Evolutionary conservation across 1,140 invertebrate species (phyloP).

Genomic region (Frieseomelitta varia): DNA sequence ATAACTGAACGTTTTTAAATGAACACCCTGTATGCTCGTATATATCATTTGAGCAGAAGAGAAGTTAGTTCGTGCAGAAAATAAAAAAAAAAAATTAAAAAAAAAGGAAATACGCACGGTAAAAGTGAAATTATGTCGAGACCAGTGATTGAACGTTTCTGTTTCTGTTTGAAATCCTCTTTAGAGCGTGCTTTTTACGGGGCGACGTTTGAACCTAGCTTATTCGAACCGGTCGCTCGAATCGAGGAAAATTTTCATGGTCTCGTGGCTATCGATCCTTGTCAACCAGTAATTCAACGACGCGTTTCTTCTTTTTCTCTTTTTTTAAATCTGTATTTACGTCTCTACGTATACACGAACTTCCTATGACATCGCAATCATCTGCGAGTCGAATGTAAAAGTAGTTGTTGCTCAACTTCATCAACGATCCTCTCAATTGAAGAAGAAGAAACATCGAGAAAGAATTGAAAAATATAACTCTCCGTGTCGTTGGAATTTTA

Average conservation of each 20-base stretch:
- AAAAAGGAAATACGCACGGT: background rate
- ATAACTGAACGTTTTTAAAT: no score
- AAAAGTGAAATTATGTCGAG: background rate
- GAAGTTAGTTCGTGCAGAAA: background rate
- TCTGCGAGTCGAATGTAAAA: no score
- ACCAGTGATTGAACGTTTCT: background rate
- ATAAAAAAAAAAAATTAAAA: background rate
- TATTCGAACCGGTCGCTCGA: background rate
- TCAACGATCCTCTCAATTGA: no score
- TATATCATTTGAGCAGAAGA: background rate
- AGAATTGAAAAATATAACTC: no score
- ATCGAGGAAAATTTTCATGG: background rate
- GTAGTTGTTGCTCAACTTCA: no score
- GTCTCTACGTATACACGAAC: background rate
- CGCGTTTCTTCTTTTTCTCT: background rate
- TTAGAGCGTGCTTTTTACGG: background rate
- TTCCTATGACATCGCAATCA: no score
- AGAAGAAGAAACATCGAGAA: no score
- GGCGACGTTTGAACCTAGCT: background rate
- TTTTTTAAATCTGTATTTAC: background rate
- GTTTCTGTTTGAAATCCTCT: background rate
- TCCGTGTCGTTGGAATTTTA: no score
- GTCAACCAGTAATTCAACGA: background rate
- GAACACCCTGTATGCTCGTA: background rate
- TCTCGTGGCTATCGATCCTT: background rate